phyloP scores from a whole-genome alignment of 2,113 vertebrate species.

The Salvelinus sp. region DNA sequence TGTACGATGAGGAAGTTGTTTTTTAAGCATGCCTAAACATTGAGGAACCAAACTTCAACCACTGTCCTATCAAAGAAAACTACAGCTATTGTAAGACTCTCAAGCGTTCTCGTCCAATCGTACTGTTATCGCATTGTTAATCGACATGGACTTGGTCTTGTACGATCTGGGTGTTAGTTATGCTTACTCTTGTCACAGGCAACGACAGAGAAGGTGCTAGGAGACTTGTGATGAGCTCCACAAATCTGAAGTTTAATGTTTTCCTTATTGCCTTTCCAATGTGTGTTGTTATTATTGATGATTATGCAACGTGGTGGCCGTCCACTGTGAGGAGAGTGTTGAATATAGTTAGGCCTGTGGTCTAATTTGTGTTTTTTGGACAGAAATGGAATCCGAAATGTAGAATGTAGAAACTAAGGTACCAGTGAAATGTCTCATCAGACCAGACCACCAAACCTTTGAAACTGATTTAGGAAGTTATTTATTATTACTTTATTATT shows the following conservation, averaged over 20 bases:
- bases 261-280: slow-evolving; percentile 9
- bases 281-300: slow-evolving; percentile 12
- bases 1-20: background rate
- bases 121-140: background rate
- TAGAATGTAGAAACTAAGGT: slow-evolving; percentile 35
- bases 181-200: background rate
- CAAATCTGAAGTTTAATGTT: background rate
- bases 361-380: slow-evolving; percentile 46
- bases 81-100: background rate
- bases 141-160: background rate
- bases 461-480: slow-evolving; percentile 55
- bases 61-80: background rate
- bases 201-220: background rate
- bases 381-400: slow-evolving; percentile 1
- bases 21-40: slow-evolving; percentile 26
- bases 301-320: slow-evolving; percentile 54
- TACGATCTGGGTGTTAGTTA: background rate
- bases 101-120: no score
- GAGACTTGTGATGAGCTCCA: background rate
- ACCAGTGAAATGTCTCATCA: slow-evolving; percentile 35
- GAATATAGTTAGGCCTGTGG: slow-evolving; percentile 53
- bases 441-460: slow-evolving; percentile 43
- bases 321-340: slow-evolving; percentile 63
- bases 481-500: slow-evolving; percentile 74
- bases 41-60: slow-evolving; percentile 28